A percentile compares a stretch with the other conserved stretches of the same genome.
phyloP scores from a whole-genome alignment of 2,888 invertebrate genomes.

The Philereme transversata region DNA sequence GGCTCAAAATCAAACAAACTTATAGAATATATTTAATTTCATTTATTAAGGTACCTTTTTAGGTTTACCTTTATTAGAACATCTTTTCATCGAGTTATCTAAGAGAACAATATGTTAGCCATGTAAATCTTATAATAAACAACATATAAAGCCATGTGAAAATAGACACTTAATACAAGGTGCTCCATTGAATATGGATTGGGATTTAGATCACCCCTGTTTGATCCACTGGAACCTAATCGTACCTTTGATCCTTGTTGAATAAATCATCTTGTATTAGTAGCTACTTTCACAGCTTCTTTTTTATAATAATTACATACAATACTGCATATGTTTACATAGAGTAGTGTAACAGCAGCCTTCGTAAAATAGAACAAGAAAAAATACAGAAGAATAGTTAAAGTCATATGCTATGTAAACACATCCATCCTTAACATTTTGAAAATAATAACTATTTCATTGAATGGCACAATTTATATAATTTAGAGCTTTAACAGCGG shows the following conservation, averaged over 20 bases:
- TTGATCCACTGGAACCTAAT: neutral
- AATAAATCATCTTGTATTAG: neutral
- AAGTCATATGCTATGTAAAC: constrained; percentile 21
- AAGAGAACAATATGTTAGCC: constrained; percentile 58
- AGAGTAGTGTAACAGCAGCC: constrained; percentile 25
- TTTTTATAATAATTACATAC: constrained; percentile 2
- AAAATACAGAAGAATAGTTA: neutral
- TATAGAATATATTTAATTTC: constrained; percentile 53
- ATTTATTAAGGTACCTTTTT: constrained; percentile 73
- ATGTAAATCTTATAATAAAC: constrained; percentile 40
- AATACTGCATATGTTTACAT: constrained; percentile 31
- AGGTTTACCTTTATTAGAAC: constrained; percentile 57
- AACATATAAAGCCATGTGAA: constrained; percentile 5
- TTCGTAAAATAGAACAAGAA: constrained; percentile 1
- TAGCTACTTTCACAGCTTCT: constrained; percentile 7
- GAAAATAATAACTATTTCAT: constrained; percentile 46
- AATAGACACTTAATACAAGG: neutral
- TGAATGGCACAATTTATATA: constrained; percentile 63
- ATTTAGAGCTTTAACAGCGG: constrained; percentile 55
- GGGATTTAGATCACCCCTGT: neutral
- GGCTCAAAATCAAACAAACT: constrained; percentile 22
- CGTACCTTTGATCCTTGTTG: neutral
- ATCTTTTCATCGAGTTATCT: constrained; percentile 45
- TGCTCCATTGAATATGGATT: neutral
- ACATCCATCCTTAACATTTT: constrained; percentile 21